Base-by-base conservation (phyloP, 2,113 vertebrate species). In the Saguinus imperator region DNA sequence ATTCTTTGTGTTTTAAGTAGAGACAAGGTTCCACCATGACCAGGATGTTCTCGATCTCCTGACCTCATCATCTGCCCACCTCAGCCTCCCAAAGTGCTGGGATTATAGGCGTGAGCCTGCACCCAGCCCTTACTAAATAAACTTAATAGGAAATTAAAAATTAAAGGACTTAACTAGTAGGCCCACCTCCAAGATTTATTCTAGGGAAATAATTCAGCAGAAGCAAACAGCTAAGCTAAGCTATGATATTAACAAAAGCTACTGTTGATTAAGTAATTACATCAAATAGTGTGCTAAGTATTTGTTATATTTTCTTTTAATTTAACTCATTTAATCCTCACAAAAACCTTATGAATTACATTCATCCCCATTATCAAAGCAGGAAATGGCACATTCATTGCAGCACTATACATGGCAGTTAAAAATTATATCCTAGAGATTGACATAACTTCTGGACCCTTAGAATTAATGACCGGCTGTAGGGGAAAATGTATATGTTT, bases 121-220 rank as follows among this genome's bases (percentile, higher is more conserved):
- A 52, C 52, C 52, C 52, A 52, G 52, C 5, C 52, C 52, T 52
- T 52, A 52, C 52, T 17, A 52, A 52, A 32, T 64, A 64, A 64
- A 29, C 68, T 77, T 84, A 79, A 64, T 40, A 93, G 50, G 32
- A 58, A 77, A 88, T 77, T 57, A 29, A 68, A 84, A 76, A 88
- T 25, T 17, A 37, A 75, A 92, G 88, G 37, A 61, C 11, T 57
- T 79, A 84, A 70, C 20, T 58, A 50, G 37, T 77, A 50, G n/a
- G 77, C 40, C 68, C 70, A 70, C 52, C 35, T 35, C 29, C 68
- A 45, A 35, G 70, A 81, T 91, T 87, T 94, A 87, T 82, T 20
- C 57, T 76, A 76, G 81, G 13, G 25, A 80, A 84, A 81, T 96
- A 93, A 85, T 70, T 93, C n/a, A 89, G 57, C 35, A 89, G 72